Conservation (phyloP, 2,888 invertebrate species). For the Galeruca laticollis region DNA sequence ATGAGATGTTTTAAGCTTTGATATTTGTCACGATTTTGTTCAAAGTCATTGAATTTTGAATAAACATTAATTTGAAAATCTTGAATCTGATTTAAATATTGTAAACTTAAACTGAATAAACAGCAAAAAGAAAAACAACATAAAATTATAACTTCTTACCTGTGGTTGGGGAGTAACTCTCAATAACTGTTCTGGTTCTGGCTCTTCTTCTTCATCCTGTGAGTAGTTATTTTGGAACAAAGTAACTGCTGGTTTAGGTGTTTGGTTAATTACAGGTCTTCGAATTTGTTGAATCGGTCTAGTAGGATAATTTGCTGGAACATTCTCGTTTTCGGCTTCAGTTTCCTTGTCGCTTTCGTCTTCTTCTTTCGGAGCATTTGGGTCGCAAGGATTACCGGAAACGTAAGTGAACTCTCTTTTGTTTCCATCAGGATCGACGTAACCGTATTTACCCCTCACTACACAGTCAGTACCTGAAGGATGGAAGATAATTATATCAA, state of each 20-base stretch:
- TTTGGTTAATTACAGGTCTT: constrained; percentile 62
- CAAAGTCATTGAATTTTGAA: no score
- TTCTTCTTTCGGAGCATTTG: constrained; percentile 80
- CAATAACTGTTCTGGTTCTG: constrained; percentile 69
- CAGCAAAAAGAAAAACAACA: not conserved
- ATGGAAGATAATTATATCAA: no score
- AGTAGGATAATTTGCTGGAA: constrained; percentile 75
- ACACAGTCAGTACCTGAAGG: constrained; percentile 80
- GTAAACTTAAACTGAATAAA: no score
- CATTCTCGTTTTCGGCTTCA: constrained; percentile 71
- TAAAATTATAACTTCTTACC: constrained; percentile 47
- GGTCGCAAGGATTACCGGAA: constrained; percentile 87
- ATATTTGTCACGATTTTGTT: no score
- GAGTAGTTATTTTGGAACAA: constrained; percentile 81
- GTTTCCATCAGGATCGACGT: constrained; percentile 88
- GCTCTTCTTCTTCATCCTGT: constrained; percentile 72
- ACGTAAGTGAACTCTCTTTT: constrained; percentile 89
- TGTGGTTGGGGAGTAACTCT: constrained; percentile 60
- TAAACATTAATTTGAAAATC: no score
- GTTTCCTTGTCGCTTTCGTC: constrained; percentile 65
- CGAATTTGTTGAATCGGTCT: constrained; percentile 67
- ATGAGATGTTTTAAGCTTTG: no score
- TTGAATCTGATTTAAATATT: no score
- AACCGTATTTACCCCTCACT: constrained; percentile 88
- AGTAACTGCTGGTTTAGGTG: constrained; percentile 71